A percentile compares a stretch with the other conserved stretches of the same genome.
Evolutionary conservation across 2,888 invertebrate genomes (phyloP).

Genomic region (Cyrtodaria siliqua): DNA sequence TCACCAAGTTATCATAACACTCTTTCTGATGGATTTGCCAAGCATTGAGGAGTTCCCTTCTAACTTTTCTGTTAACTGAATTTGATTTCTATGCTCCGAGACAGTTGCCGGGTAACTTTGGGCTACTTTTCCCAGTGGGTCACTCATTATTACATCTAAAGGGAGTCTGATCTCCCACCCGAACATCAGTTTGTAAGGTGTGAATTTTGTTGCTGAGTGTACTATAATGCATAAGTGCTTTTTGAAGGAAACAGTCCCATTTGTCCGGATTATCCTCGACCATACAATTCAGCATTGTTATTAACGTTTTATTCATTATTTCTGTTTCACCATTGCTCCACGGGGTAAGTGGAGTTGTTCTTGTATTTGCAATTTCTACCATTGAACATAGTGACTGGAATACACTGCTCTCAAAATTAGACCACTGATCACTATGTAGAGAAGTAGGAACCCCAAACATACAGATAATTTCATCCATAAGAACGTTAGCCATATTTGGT

Average conservation of each 20-base stretch:
- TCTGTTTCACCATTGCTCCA: slow-evolving; percentile 9
- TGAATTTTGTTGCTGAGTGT: neutral
- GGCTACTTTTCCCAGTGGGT: too few species aligned
- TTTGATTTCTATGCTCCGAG: too few species aligned
- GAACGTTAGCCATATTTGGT: neutral
- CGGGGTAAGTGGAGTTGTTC: slow-evolving; percentile 11
- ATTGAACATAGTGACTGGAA: neutral
- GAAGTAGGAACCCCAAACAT: slow-evolving; percentile 7
- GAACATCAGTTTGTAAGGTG: too few species aligned
- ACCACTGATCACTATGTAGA: slow-evolving; percentile 5
- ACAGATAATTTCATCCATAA: slow-evolving; percentile 12
- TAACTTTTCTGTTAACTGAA: too few species aligned
- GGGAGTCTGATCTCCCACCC: too few species aligned
- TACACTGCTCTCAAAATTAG: slow-evolving; percentile 7
- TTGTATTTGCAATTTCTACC: slow-evolving; percentile 8
- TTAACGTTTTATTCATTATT: slow-evolving; percentile 6
- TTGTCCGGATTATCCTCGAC: neutral
- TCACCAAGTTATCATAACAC: too few species aligned
- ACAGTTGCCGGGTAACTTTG: too few species aligned
- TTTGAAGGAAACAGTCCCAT: neutral
- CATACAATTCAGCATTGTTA: slow-evolving; percentile 5
- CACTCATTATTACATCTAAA: too few species aligned
- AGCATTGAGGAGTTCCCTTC: too few species aligned
- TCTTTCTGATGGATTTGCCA: too few species aligned
- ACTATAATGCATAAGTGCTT: slow-evolving; percentile 9